These are phyloP conservation scores for Drosophila setosimentum DNA, from an alignment of 2,888 invertebrate genomes.

Conservation along the genomic window DNA sequence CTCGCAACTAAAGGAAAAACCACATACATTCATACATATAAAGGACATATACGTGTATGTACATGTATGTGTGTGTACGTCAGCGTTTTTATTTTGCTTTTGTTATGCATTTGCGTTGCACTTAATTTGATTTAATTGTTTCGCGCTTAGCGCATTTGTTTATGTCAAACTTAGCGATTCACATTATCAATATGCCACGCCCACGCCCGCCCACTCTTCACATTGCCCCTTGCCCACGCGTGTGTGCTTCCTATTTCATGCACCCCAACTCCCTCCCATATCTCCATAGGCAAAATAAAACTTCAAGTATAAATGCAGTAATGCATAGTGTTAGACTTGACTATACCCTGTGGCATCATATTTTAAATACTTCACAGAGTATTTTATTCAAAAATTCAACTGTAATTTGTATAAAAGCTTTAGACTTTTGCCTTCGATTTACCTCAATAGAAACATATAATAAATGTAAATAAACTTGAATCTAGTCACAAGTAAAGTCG, in stretches of 20 bases:
- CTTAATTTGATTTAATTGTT: constrained; percentile 71
- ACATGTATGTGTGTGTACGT: constrained; percentile 1
- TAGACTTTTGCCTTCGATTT: no score
- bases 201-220: constrained; percentile 18
- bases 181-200: constrained; percentile 64
- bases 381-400: background rate
- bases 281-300: background rate
- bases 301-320: background rate
- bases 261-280: background rate
- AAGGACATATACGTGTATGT: background rate
- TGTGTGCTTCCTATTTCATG: constrained; percentile 7
- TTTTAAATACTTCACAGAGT: background rate
- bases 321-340: background rate
- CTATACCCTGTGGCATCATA: background rate
- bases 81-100: constrained; percentile 30
- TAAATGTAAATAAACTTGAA: background rate
- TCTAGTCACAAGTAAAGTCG: background rate
- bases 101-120: constrained; percentile 41
- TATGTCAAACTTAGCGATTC: constrained; percentile 58
- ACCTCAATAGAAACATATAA: background rate
- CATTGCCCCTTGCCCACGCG: constrained; percentile 15
- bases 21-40: constrained; percentile 1
- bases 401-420: no score
- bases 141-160: constrained; percentile 67
- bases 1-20: constrained; percentile 10